Conservation (phyloP, 2,113 vertebrate species). For the Pygoscelis adeliae region DNA sequence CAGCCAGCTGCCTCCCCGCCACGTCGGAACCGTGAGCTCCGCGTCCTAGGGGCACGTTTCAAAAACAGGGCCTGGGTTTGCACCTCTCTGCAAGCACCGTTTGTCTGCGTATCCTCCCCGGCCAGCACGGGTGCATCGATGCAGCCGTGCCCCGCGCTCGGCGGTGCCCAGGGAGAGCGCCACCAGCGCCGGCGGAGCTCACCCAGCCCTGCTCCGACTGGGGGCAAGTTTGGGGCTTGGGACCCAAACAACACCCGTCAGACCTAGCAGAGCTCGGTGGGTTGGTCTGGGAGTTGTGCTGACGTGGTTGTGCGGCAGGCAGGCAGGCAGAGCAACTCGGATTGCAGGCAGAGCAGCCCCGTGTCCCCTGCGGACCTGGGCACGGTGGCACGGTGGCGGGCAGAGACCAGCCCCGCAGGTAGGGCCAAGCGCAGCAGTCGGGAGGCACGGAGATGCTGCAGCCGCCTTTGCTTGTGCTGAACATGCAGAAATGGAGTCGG, state of each 20-base stretch:
- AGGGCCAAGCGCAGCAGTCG: background rate
- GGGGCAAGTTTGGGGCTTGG: background rate
- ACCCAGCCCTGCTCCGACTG: background rate
- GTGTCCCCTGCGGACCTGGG: background rate
- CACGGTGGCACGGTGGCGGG: background rate
- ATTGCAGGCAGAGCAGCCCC: accelerated
- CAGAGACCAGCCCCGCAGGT: background rate
- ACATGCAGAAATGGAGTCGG: background rate
- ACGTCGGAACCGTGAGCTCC: accelerated
- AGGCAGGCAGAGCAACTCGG: background rate
- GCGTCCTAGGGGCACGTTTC: accelerated
- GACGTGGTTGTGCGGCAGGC: accelerated
- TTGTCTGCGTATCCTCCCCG: accelerated
- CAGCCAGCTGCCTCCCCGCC: background rate
- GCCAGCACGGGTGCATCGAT: accelerated
- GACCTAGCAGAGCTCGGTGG: background rate
- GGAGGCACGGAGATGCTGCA: background rate
- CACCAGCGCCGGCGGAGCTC: background rate
- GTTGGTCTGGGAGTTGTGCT: background rate
- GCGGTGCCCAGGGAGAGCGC: background rate
- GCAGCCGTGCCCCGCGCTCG: accelerated
- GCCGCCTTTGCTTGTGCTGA: background rate
- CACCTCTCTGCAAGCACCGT: background rate
- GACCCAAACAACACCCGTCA: background rate
- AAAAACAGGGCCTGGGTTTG: background rate